Base-by-base conservation (phyloP, 2,797 vertebrate species). In the Sitta carolinensis region DNA sequence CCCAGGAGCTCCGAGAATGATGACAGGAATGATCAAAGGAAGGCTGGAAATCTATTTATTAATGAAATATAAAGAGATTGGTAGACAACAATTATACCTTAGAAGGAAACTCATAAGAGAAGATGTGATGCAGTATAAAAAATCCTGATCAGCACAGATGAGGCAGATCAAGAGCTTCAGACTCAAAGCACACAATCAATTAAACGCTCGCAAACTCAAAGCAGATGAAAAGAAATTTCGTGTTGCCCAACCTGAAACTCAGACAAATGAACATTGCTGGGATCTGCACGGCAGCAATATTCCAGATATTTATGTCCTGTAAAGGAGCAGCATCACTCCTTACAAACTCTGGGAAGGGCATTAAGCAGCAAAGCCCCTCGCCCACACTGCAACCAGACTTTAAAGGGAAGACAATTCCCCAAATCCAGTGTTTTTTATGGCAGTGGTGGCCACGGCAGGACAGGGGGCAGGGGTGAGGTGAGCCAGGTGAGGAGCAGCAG, bases 121-220 rank as follows among this genome's bases (percentile, higher is more conserved):
- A 92, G 81, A 82, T 93, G 94, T 93, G 94, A 95, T 89, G 89
- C 72, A 52, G 75, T 90, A 93, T 93, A 21, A 95, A 95, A 97
- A 89, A 67, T 76, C 52, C 92, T 90, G 89, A 94, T 95, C 91
- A 92, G 73, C 75, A 63, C 48, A 90, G 87, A 95, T 67, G 67
- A 96, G 79, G 29, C 89, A 93, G 87, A 95, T 94, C 94, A 96
- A 92, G 91, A 93, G 93, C 92, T 95, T 89, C 95, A 86, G 92
- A 91, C 95, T 94, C 91, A 88, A 92, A 96, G 91, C 83, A 95
- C 95, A 90, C 87, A 91, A 88, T 86, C 95, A 82, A 94, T 94
- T 86, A 96, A 93, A 69, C 3, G 48, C 76, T 86, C 14, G 20
- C 73, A 93, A 76, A 94, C 84, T 86, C 87, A 70, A 88, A 88